Evolutionary conservation across 2,797 vertebrate species (phyloP), one percentile per base, ranked within the genome.

Genomic region (Malurus leucopterus): DNA sequence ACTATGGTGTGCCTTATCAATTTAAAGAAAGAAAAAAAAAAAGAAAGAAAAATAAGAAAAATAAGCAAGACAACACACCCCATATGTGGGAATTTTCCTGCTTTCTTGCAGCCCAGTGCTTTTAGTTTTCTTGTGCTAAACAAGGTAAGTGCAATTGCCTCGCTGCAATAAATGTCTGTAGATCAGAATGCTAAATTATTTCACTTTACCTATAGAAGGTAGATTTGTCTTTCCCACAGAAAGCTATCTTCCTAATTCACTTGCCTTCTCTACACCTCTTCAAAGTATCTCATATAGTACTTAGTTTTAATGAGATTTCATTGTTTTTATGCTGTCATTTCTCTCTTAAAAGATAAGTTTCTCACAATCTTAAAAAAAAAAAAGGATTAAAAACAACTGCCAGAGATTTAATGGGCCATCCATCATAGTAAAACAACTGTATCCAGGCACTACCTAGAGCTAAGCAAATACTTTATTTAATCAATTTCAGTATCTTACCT

Each of bases 391-490:
- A 15, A 40, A 12, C 32, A 27, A 4, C 13, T 38, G 20, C 2
- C 11, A 51, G 11, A 41, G 51, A 62, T 23, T 34, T 55, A 65
- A 53, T 29, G 24, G n/a, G 15, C 10, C 14, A 44, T 74, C 40
- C 26, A 68, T 87, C 69, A 65, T 8, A 29, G 1, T 9, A 30
- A 40, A 68, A 74, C 7, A 0, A 77, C 43, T 26, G 5, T 15
- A 88, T 29, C 40, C 53, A 59, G 53, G 15, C 41, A 55, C 53
- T 61, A 55, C 15, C 24, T 67, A 18, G 14, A 43, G 27, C n/a
- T 57, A 15, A n/a, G 53, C 20, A 88, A 86, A 73, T 76, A 30
- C 46, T 38, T 79, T 79, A 51, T 88, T 73, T 40, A 50, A 57
- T 57, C 10, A 14, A 3, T 68, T 91, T 61, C 18, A 64, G 18